Percentiles rank a stretch among this genome's conserved stretches.
These are phyloP conservation scores for Glaucopsyche alexis DNA, from an alignment of 2,888 invertebrate genomes.

Conservation along the genomic window DNA sequence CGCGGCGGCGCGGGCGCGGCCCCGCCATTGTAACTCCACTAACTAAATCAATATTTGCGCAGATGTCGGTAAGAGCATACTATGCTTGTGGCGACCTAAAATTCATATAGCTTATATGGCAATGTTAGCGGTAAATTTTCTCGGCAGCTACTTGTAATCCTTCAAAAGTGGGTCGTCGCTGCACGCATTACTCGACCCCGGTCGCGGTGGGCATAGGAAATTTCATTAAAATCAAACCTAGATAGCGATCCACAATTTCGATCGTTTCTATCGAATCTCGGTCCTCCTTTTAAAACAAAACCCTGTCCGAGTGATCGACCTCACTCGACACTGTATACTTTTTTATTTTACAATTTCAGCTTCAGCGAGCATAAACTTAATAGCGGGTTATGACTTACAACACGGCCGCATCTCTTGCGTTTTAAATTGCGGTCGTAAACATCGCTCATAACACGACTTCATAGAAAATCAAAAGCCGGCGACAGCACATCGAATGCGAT, in stretches of 20 bases:
- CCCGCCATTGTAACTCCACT: conserved; percentile 68
- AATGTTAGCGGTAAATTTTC: conserved; percentile 79
- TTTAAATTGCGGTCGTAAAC: neutral
- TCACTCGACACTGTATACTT: neutral
- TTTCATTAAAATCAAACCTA: conserved; percentile 63
- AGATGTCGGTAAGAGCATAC: conserved; percentile 78
- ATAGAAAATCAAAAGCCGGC: neutral
- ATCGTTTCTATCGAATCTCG: neutral
- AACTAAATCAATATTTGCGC: conserved; percentile 80
- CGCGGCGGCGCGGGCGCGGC: conserved; percentile 51
- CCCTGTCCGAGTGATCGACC: neutral
- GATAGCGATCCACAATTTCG: conserved; percentile 42
- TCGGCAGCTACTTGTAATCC: conserved; percentile 78
- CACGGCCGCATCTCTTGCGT: neutral
- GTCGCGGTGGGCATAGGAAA: conserved; percentile 61
- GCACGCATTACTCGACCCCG: conserved; percentile 75
- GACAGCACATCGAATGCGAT: neutral
- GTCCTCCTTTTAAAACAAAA: neutral
- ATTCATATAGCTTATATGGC: conserved; percentile 79
- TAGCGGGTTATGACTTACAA: neutral
- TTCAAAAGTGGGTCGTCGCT: conserved; percentile 76
- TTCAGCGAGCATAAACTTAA: neutral
- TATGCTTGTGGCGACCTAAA: conserved; percentile 78
- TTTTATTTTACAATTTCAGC: conserved; percentile 20
- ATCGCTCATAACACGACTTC: neutral